phyloP scores from a whole-genome alignment of 2,797 vertebrate genomes.

The Sphenodon punctatus region DNA sequence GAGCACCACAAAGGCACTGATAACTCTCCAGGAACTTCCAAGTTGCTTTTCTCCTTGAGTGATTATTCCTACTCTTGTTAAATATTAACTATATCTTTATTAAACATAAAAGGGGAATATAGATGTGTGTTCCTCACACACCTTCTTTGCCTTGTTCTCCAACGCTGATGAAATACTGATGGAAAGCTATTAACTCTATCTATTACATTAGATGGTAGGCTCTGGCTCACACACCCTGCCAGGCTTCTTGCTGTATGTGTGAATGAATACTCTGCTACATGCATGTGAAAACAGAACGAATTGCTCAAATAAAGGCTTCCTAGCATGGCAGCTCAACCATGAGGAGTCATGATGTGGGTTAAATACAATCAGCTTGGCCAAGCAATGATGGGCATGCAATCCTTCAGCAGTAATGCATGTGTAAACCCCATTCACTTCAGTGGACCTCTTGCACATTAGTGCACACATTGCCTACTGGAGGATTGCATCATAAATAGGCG shows the following conservation, averaged over 20 bases:
- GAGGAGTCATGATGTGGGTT: background rate
- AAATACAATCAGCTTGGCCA: background rate
- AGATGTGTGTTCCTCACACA: background rate
- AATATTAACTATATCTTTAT: background rate
- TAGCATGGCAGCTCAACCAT: background rate
- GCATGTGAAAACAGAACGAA: background rate
- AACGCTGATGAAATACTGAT: background rate
- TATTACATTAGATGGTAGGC: background rate
- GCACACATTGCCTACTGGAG: too few relatives aligned
- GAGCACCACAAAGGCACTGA: background rate
- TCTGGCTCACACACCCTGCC: background rate
- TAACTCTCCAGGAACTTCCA: background rate
- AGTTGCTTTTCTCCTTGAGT: background rate
- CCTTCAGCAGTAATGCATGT: background rate
- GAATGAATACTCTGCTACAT: background rate
- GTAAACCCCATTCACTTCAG: too few relatives aligned
- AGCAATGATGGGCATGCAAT: background rate
- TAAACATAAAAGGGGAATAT: background rate
- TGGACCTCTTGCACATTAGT: too few relatives aligned
- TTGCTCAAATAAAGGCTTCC: background rate
- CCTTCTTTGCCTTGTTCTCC: background rate
- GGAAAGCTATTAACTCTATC: constrained; percentile 5
- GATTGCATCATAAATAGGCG: too few relatives aligned
- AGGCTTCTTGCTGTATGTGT: background rate
- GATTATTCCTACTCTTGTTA: background rate